Conservation (phyloP, 2,888 invertebrate genomes). For the Dynastes hyllus region DNA sequence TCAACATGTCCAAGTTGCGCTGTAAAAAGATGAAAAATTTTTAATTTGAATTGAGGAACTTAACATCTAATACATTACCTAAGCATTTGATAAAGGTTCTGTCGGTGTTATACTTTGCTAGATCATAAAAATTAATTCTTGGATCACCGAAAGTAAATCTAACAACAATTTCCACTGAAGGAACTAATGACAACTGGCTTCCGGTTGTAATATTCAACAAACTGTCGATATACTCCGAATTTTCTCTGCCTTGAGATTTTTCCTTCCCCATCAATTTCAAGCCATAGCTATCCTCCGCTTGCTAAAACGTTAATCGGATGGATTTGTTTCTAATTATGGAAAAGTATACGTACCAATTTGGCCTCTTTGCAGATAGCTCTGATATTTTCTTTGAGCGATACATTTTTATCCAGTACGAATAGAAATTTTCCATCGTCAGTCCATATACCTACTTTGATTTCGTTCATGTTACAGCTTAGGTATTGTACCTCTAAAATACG, state of each 20-base stretch:
- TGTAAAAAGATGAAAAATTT: conserved; percentile 18
- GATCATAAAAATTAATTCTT: conserved; percentile 58
- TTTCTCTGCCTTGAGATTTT: conserved; percentile 5
- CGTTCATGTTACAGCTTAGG: conserved; percentile 52
- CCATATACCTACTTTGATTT: conserved; percentile 56
- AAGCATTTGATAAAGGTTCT: conserved; percentile 65
- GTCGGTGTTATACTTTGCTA: conserved; percentile 63
- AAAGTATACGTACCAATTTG: conserved; percentile 53
- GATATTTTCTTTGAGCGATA: conserved; percentile 55
- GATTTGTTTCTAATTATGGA: not conserved
- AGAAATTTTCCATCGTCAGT: conserved; percentile 53
- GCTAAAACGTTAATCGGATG: conserved; percentile 41
- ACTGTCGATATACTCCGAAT: conserved; percentile 40
- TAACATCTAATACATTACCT: conserved; percentile 56
- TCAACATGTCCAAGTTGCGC: conserved; percentile 50
- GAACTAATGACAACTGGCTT: conserved; percentile 65
- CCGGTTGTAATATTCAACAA: conserved; percentile 63
- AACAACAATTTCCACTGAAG: conserved; percentile 62
- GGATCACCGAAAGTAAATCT: conserved; percentile 60
- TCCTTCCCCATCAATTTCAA: conserved; percentile 59
- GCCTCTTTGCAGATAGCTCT: conserved; percentile 54
- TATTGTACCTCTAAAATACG: not conserved
- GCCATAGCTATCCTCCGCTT: conserved; percentile 59
- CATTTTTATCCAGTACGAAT: conserved; percentile 55
- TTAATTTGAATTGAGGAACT: too few relatives aligned